phyloP scores from a whole-genome alignment of 92 coral and sea anemone genomes.

The Phenganax subtilis region DNA sequence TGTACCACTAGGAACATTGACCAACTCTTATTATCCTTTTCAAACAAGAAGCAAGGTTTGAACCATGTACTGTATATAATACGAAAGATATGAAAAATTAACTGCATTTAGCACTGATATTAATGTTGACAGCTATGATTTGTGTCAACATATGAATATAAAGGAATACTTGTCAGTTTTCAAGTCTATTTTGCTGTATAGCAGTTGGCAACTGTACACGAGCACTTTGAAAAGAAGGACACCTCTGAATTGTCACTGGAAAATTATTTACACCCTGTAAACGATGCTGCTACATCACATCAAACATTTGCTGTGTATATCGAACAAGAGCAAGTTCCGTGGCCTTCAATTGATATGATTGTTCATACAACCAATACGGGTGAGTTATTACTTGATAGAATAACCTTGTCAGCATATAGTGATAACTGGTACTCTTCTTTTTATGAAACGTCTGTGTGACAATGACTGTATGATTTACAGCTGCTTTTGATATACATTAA shows the following conservation, averaged over 20 bases:
- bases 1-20: conserved; percentile 21
- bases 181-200: neutral
- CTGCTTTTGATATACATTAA: too few relatives aligned
- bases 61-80: neutral
- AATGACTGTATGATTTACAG: too few relatives aligned
- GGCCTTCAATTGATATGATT: conserved; percentile 43
- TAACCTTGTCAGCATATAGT: conserved; percentile 49
- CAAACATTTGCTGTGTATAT: conserved; percentile 70
- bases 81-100: neutral
- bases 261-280: conserved; percentile 45
- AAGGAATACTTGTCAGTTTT: neutral
- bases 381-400: conserved; percentile 61
- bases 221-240: conserved; percentile 49
- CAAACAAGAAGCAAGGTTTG: conserved; percentile 29
- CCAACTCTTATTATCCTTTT: conserved; percentile 7
- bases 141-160: neutral
- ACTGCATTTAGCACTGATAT: neutral
- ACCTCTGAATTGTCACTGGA: conserved; percentile 54
- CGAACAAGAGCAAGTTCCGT: conserved; percentile 56
- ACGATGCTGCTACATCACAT: conserved; percentile 53
- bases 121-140: neutral
- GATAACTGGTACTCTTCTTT: too few relatives aligned
- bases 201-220: conserved; percentile 5
- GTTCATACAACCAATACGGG: conserved; percentile 25
- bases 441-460: too few relatives aligned